Conservation (phyloP, 2,113 vertebrate genomes). For the Scalopus aquaticus region DNA sequence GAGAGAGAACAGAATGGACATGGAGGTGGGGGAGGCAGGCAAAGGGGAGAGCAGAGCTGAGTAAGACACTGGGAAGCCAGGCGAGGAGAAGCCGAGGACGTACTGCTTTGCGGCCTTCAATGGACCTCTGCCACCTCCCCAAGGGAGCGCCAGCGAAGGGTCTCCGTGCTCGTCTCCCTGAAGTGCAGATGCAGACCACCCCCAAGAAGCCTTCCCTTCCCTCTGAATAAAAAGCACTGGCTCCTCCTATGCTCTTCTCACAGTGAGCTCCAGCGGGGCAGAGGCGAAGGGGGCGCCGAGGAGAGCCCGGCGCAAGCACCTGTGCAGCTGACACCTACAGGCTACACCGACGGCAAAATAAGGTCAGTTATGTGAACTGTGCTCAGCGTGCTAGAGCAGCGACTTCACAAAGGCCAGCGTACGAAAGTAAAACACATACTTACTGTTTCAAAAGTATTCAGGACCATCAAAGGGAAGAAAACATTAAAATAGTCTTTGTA, state of each 20-base stretch:
- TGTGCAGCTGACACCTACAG: no score
- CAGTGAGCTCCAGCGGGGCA: neutral
- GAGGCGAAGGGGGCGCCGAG: neutral
- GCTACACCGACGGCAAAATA: neutral
- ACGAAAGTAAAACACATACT: conserved; percentile 65
- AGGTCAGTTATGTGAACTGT: neutral
- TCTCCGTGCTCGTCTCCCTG: no score
- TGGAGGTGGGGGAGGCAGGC: neutral
- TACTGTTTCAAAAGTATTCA: conserved; percentile 92
- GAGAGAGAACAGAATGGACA: neutral
- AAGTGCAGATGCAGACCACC: neutral
- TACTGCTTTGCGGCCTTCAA: neutral
- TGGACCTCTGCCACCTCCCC: neutral
- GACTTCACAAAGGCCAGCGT: neutral
- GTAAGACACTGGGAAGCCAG: neutral
- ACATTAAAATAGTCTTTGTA: conserved; percentile 87
- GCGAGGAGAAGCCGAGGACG: neutral
- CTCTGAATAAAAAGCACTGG: neutral
- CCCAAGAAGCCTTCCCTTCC: neutral
- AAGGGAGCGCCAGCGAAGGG: neutral
- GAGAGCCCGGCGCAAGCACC: no score
- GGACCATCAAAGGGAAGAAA: conserved; percentile 88
- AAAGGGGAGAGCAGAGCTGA: neutral
- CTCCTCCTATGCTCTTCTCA: neutral
- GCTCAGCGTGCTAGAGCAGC: neutral